Base-by-base conservation (phyloP, 1,140 invertebrate genomes). In the Phenacoccus solenopsis region DNA sequence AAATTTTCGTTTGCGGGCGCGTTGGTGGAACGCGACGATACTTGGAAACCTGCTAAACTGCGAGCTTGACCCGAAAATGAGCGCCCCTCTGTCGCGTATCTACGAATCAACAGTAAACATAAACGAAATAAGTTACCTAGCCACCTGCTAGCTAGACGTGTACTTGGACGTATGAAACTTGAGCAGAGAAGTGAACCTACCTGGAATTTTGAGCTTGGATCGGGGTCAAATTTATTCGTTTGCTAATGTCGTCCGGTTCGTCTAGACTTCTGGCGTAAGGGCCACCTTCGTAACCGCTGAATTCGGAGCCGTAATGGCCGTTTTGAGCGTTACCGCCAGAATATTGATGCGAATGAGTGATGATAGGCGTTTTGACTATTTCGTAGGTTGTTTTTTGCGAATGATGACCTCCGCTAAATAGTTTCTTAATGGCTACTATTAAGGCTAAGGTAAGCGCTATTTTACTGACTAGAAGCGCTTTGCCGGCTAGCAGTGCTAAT, bases 311-410 rank as follows among this genome's bases (percentile, higher is more conserved):
- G 28, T 83, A 83, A 72, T 87, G 84, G 73, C 84, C 84, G 68
- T 83, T 84, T 56, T 88, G 87, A 72, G 88, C 85, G 77, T 88
- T 87, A 13, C 84, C 84, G 7, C 85, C 84, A 1, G 88, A 89
- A 75, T 90, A 89, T 3, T 88, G 86, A 73, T 91, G 87, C 74
- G 84, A 84, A 76, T 88, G 86, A 38, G 85, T 87, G 68, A 89
- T 85, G 73, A 90, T 85, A n/a, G 89, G 89, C 79, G 90, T 87
- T 77, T 91, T 91, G 20, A 91, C 86, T 76, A 91, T 90, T 79
- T 91, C 89, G 74, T 90, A 89, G 13, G 89, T 90, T 1, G 88
- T 90, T 77, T 90, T 90, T 75, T 90, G 88, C 67, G 85, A 82
- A 35, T 81, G 78, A 1, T 81, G 81, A 35, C 81, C 78, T 4